Conservation (phyloP, 2,888 invertebrate species). For the Ophioninae sp. region DNA sequence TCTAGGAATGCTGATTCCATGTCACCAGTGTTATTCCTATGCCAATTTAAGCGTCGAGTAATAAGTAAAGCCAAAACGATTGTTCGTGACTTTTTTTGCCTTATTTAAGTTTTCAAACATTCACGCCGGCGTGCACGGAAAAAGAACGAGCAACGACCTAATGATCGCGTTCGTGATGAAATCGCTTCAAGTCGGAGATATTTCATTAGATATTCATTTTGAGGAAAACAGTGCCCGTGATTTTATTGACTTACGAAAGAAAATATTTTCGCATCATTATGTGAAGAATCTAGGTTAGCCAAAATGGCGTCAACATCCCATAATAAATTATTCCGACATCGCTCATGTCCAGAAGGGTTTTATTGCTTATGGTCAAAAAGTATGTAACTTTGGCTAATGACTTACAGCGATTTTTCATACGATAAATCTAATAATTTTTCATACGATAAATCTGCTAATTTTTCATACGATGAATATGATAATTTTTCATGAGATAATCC, state of each 20-base stretch:
- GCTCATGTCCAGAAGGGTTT: neutral
- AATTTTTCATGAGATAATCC: too few species aligned
- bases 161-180: neutral
- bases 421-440: too few species aligned
- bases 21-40: too few species aligned
- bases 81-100: neutral
- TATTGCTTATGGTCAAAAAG: neutral
- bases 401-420: too few species aligned
- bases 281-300: neutral
- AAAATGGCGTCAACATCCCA: constrained; percentile 7
- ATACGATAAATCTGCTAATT: too few species aligned
- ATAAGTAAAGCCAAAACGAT: too few species aligned
- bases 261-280: neutral
- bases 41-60: too few species aligned
- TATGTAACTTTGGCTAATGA: neutral
- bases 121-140: neutral
- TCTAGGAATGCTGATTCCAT: too few species aligned
- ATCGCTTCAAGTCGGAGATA: neutral
- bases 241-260: neutral
- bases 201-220: neutral
- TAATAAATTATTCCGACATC: neutral
- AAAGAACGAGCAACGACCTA: neutral
- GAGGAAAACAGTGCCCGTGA: neutral
- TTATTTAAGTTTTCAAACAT: neutral
- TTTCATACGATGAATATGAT: too few species aligned